Base-by-base conservation (phyloP, 2,797 vertebrate species). In the Sebastes goodei region DNA sequence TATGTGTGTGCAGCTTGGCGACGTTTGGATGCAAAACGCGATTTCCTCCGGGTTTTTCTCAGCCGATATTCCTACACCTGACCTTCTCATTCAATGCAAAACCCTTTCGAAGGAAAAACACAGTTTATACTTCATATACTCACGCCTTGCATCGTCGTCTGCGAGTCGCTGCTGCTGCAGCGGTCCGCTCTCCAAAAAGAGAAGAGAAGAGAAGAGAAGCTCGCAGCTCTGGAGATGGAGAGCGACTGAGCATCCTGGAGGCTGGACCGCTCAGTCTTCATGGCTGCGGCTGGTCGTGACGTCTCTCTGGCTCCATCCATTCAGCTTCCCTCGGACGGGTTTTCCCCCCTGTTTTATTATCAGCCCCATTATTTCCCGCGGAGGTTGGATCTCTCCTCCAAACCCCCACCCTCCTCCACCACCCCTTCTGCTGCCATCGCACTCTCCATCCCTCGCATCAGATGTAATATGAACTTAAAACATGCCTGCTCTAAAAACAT, bases 231-330 rank as follows among this genome's bases (percentile, higher is more conserved):
- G 86, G 79, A 82, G 92, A 84, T 73, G 88, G 86, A 87, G 88
- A 85, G 29, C 73, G 23, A 93, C 46, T 94, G 94, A 92, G 88
- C 88, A 55, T 85, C 82, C 56, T 38, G 89, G 90, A 87, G 91
- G 90, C 88, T 91, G 92, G 87, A 88, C 78, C 83, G 88, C 89
- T 69, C 86, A 65, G 89, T 93, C 94, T 93, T 91, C 95, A 93
- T 95, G 96, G 95, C 91, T 95, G 96, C 95, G 74, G 95, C 94
- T 92, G 89, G 62, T 60, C 78, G 94, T 98, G 97, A 98, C 97
- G 97, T 97, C 89, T 94, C 92, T 85, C 80, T 82, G 86, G 93
- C 90, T 90, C 95, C 95, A 90, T 96, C 97, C 96, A 97, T 96
- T 97, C 97, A 97, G 96, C 91, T 93, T 92, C 94, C 90, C 91